Conservation (phyloP, 2,888 invertebrate genomes). For the Marronus borbonicus region DNA sequence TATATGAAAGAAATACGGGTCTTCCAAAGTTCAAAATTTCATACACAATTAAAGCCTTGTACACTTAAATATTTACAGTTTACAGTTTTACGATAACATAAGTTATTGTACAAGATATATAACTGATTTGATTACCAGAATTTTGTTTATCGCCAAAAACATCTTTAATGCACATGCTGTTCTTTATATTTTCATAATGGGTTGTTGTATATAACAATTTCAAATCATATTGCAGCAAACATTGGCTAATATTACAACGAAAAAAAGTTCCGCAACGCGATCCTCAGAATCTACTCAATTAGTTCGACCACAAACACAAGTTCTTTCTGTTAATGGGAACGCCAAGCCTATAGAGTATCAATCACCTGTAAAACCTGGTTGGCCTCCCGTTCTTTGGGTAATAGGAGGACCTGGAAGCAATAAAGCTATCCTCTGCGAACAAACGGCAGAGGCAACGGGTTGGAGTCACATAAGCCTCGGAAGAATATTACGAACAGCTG, state of each 20-base stretch:
- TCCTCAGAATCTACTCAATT: constrained; percentile 18
- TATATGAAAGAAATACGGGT: too few species aligned
- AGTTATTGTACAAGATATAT: too few species aligned
- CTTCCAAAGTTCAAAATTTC: too few species aligned
- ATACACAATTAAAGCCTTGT: too few species aligned
- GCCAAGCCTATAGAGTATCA: constrained; percentile 51
- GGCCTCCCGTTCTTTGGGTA: constrained; percentile 70
- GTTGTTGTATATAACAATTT: too few species aligned
- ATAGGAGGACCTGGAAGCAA: constrained; percentile 94
- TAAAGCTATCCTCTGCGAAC: constrained; percentile 85
- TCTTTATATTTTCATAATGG: too few species aligned
- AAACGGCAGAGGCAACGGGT: constrained; percentile 79
- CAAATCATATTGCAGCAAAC: constrained; percentile 55
- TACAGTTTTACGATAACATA: too few species aligned
- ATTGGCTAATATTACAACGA: constrained; percentile 57
- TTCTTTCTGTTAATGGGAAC: constrained; percentile 65
- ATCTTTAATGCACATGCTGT: too few species aligned
- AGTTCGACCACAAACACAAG: constrained; percentile 65
- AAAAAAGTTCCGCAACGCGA: constrained; percentile 49
- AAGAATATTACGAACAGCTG: constrained; percentile 81
- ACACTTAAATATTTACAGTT: too few species aligned
- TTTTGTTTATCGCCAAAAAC: too few species aligned
- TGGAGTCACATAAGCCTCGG: constrained; percentile 84
- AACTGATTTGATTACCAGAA: too few species aligned
- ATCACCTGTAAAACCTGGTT: constrained; percentile 66